Evolutionary conservation across 2,797 vertebrate genomes (phyloP), one percentile per base, ranked within the genome.

Genomic region (Xenentodon cancila): DNA sequence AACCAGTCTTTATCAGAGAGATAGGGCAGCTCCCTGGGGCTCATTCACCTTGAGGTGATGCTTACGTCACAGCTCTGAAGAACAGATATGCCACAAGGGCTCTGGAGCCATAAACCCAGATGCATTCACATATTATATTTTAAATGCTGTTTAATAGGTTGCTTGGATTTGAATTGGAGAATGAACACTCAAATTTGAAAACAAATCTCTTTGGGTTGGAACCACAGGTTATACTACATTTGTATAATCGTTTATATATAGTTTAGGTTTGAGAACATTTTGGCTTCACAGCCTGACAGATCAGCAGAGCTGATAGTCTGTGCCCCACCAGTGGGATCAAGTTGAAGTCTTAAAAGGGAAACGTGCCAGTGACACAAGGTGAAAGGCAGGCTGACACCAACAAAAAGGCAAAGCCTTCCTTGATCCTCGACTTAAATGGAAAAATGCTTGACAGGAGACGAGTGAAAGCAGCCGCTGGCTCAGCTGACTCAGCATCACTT

Each of bases 21-120:
- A 84, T 67, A 80, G 73, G 64, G 66, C 78, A 63, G 74, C 71
- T 75, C 73, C 81, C 80, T 47, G 64, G 72, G 67, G 82, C 80
- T 71, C 60, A 77, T 83, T 85, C 88, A 89, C 88, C 88, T 88
- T 84, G 80, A 86, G 85, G 89, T 87, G 84, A 68, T 59, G 80
- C 77, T 88, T 84, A 88, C 79, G 76, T 91, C 85, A 91, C 3
- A 2, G 62, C 62, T 58, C 64, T 65, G 37, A 64, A 80, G 74
- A 71, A 32, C 80, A 73, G 32, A 50, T 68, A 51, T 3, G 5
- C 40, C 34, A 54, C 34, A 34, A 78, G 44, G 56, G 68, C 67
- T 64, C 75, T 25, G 9, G n/a, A 64, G n/a, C 30, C 34, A 58
- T 32, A 51, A 45, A 30, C 27, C 7, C 3, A 30, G 7, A 34